These are phyloP conservation scores for Phataginus tetradactyla DNA, from an alignment of 2,797 vertebrate genomes.

Conservation along the genomic window DNA sequence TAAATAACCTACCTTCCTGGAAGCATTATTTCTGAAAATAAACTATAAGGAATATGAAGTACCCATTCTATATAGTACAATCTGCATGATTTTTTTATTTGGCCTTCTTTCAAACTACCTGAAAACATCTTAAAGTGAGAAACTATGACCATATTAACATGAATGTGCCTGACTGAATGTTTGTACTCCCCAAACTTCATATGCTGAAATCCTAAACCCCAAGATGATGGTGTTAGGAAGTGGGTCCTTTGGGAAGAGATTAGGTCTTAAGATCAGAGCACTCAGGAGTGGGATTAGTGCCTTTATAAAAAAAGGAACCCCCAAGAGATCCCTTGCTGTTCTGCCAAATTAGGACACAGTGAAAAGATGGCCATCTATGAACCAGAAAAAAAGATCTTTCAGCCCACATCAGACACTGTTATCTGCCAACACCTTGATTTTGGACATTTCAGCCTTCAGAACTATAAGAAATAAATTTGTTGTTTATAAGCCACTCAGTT, in stretches of 20 bases:
- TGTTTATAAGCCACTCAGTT: too few relatives aligned
- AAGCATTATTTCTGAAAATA: neutral
- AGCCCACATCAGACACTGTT: neutral
- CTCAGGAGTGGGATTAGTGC: neutral
- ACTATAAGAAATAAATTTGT: too few relatives aligned
- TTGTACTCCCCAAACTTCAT: neutral
- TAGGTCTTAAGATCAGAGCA: neutral
- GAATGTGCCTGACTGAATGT: neutral
- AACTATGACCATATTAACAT: neutral
- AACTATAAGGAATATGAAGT: neutral
- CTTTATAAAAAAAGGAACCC: neutral
- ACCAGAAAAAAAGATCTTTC: neutral
- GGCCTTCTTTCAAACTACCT: neutral
- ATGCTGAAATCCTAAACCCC: neutral
- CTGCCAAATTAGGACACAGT: neutral
- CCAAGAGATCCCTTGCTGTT: neutral
- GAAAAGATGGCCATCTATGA: neutral
- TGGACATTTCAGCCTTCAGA: too few relatives aligned
- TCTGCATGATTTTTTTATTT: neutral
- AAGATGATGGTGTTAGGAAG: neutral
- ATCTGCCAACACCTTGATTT: neutral
- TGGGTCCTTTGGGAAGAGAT: neutral
- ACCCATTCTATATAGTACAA: neutral
- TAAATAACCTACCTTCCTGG: neutral
- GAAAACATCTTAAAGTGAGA: slow-evolving; percentile 23